A percentile compares a stretch with the other conserved stretches of the same genome.
phyloP scores from a whole-genome alignment of 2,888 invertebrate species.

The Calliphora vomitoria region DNA sequence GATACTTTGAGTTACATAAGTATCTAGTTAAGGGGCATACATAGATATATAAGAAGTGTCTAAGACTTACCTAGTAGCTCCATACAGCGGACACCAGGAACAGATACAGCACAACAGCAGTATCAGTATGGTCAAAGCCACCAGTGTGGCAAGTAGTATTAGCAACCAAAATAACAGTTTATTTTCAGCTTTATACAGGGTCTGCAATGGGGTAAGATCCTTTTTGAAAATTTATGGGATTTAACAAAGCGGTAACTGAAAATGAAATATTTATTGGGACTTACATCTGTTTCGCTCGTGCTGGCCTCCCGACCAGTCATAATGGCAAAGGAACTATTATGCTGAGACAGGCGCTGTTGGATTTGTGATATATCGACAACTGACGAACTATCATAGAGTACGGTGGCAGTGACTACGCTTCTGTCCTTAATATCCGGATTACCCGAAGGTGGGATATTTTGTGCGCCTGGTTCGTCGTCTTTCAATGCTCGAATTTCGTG shows the following conservation, averaged over 20 bases:
- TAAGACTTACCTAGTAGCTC: slow-evolving; percentile 88
- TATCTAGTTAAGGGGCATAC: not conserved
- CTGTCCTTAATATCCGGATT: slow-evolving; percentile 86
- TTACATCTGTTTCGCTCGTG: slow-evolving; percentile 81
- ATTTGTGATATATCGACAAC: slow-evolving; percentile 90
- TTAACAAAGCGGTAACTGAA: slow-evolving; percentile 5
- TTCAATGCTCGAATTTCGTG: slow-evolving; percentile 90
- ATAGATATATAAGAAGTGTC: not conserved
- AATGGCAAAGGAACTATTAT: slow-evolving; percentile 83
- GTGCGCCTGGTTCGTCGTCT: slow-evolving; percentile 86
- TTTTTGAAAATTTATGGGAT: slow-evolving; percentile 55
- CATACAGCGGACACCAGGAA: slow-evolving; percentile 93
- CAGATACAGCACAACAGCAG: slow-evolving; percentile 93
- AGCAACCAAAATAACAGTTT: slow-evolving; percentile 91
- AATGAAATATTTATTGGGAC: slow-evolving; percentile 65
- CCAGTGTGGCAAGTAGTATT: slow-evolving; percentile 90
- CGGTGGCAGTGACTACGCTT: slow-evolving; percentile 90
- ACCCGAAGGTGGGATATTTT: slow-evolving; percentile 85
- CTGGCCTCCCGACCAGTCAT: slow-evolving; percentile 79
- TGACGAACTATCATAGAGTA: slow-evolving; percentile 88
- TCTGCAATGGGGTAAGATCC: slow-evolving; percentile 85
- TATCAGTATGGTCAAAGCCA: slow-evolving; percentile 89
- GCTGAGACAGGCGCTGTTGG: slow-evolving; percentile 87
- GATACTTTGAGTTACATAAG: not conserved
- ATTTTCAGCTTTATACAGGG: slow-evolving; percentile 90